Conservation (phyloP, 37 sponge, comb jelly and placozoan species). For the Halisarca cf. caerulea region DNA sequence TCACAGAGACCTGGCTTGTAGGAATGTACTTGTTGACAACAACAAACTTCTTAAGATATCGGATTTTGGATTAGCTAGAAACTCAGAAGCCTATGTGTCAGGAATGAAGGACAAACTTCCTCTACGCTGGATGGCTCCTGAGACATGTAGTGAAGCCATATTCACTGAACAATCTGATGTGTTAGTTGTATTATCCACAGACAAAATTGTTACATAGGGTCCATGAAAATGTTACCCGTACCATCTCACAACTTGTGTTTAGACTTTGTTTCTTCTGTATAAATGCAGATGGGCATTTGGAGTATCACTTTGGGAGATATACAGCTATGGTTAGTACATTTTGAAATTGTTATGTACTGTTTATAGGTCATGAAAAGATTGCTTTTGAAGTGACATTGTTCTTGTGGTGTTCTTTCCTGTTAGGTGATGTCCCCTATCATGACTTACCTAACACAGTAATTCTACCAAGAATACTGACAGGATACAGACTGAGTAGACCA, state of each 20-base stretch:
- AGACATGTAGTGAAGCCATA: not conserved
- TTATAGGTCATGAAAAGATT: no score
- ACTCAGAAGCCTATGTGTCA: slow-evolving; percentile 1
- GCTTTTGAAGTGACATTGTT: no score
- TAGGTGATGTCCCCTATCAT: not conserved
- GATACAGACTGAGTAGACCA: not conserved
- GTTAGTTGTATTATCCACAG: not conserved
- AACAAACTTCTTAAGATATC: slow-evolving; percentile 3
- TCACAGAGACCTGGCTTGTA: slow-evolving; percentile 10
- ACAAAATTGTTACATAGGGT: no score
- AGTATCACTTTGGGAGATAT: slow-evolving; percentile 15
- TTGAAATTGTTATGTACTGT: not conserved
- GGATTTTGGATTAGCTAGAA: slow-evolving; percentile 14
- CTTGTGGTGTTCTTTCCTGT: no score
- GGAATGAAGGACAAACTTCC: not conserved
- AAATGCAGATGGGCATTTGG: not conserved
- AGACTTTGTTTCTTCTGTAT: not conserved
- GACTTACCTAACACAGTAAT: not conserved
- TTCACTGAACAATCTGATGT: slow-evolving; percentile 26
- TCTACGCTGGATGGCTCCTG: slow-evolving; percentile 24
- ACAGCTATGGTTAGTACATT: not conserved
- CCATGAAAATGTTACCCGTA: no score
- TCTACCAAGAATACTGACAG: not conserved
- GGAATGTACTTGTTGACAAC: slow-evolving; percentile 7
- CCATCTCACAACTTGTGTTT: no score